A percentile compares a stretch with the other conserved stretches of the same genome.
Evolutionary conservation across 2,797 vertebrate species (phyloP).

Genomic region (Bradypodion ventrale): DNA sequence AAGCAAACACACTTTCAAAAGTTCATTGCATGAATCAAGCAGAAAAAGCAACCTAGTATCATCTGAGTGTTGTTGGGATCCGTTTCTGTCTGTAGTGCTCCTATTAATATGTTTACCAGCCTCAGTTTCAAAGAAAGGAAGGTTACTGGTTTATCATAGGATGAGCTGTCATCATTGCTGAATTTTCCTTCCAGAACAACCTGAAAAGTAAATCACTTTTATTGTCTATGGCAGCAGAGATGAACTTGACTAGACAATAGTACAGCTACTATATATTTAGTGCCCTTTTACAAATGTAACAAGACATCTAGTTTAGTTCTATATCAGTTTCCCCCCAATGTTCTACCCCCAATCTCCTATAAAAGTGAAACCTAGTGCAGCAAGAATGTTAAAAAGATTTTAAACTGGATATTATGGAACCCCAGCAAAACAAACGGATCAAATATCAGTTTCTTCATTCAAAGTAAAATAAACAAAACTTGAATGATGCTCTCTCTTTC

Average conservation of each 20-base stretch:
- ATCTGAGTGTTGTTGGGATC: conserved; percentile 92
- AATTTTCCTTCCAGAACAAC: conserved; percentile 95
- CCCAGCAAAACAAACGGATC: neutral
- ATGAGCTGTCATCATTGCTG: conserved; percentile 89
- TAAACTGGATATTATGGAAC: neutral
- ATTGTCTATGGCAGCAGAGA: neutral
- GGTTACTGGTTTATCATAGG: conserved; percentile 90
- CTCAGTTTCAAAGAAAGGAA: conserved; percentile 90
- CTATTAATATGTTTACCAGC: conserved; percentile 89
- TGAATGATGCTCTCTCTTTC: neutral
- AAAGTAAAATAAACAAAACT: neutral
- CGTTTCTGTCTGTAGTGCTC: conserved; percentile 89
- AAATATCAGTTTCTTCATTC: neutral
- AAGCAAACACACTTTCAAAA: neutral
- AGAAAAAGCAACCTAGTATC: conserved; percentile 83
- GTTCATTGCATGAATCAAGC: conserved; percentile 41
- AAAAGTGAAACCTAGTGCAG: neutral
- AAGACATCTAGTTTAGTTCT: neutral
- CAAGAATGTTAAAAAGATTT: neutral
- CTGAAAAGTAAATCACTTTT: conserved; percentile 71
- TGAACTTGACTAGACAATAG: neutral
- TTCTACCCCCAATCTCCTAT: no score
- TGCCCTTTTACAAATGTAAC: neutral
- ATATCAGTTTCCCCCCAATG: neutral
- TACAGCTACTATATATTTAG: neutral